Evolutionary conservation across 2,113 vertebrate species (phyloP).

Genomic region (Ciconia stormi): DNA sequence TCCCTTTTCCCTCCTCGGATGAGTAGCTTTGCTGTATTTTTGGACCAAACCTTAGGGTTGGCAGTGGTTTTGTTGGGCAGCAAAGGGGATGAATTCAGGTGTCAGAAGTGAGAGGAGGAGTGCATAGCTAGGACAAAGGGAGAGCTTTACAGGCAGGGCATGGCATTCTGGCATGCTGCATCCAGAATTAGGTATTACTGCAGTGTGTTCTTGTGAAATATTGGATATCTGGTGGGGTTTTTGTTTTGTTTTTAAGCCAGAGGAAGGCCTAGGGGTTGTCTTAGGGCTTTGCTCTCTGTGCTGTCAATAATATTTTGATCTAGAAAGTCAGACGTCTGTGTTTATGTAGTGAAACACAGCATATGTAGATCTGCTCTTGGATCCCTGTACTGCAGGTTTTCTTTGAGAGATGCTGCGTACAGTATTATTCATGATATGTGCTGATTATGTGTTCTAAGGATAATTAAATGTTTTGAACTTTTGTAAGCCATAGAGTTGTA

Average conservation of each 20-base stretch:
- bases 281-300: neutral
- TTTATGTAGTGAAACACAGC: neutral
- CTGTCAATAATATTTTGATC: neutral
- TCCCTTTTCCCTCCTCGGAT: neutral
- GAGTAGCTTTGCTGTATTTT: neutral
- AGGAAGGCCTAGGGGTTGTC: neutral
- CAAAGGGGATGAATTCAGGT: neutral
- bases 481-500: neutral
- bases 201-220: neutral
- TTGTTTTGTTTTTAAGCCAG: neutral
- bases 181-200: rapidly evolving
- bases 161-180: neutral
- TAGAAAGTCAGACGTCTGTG: neutral
- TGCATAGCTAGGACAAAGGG: neutral
- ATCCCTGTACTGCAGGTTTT: neutral
- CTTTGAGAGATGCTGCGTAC: neutral
- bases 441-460: neutral
- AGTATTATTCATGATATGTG: neutral
- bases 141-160: neutral
- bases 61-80: neutral
- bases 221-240: neutral
- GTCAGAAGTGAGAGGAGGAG: neutral
- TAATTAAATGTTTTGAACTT: neutral
- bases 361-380: neutral
- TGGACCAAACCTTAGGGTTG: neutral